These are phyloP conservation scores for Pimephales promelas DNA, from an alignment of 2,113 vertebrate genomes.

Conservation along the genomic window DNA sequence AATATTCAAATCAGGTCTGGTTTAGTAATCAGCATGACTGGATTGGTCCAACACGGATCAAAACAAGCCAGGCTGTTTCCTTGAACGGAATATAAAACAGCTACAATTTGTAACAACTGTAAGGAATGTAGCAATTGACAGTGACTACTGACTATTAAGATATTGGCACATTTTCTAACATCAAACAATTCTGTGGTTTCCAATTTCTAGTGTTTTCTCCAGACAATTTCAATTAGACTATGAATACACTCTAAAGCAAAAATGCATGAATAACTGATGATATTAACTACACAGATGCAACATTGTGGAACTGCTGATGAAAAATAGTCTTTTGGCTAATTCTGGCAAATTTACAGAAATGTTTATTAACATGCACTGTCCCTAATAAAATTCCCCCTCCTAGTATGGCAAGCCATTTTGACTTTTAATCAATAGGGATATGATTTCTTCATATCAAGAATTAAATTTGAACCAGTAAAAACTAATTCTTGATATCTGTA, in stretches of 20 bases:
- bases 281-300: background rate
- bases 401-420: too few relatives aligned
- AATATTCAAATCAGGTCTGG: background rate
- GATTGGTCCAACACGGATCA: conserved; percentile 5
- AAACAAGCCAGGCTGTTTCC: background rate
- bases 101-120: background rate
- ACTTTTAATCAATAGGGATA: too few relatives aligned
- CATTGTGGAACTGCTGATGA: too few relatives aligned
- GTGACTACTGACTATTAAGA: background rate
- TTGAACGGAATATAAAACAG: background rate
- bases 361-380: too few relatives aligned
- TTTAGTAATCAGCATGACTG: conserved; percentile 1
- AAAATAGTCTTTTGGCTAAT: too few relatives aligned
- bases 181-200: background rate
- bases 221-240: background rate
- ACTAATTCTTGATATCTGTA: too few relatives aligned
- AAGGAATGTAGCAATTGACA: background rate
- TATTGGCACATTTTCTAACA: background rate
- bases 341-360: too few relatives aligned
- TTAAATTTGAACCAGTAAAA: too few relatives aligned
- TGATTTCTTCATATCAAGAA: too few relatives aligned
- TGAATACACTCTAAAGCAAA: background rate
- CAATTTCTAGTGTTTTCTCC: background rate
- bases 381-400: too few relatives aligned
- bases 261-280: background rate